A percentile compares a stretch with the other conserved stretches of the same genome.
Conservation (phyloP, 2,113 vertebrate species). For the Actenoides hombroni region DNA sequence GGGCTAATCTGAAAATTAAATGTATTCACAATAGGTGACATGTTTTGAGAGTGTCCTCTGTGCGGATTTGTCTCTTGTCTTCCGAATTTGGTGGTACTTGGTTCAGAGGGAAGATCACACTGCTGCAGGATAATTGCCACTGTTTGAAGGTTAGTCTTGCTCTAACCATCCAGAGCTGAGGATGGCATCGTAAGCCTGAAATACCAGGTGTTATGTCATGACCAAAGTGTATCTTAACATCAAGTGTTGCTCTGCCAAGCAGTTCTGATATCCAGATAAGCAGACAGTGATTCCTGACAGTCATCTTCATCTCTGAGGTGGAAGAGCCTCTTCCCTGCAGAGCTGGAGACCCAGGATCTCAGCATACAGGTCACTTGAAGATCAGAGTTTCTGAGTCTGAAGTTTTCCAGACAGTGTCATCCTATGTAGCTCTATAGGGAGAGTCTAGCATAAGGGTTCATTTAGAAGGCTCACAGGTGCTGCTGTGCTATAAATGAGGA, state of each 20-base stretch:
- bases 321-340: not conserved
- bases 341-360: not conserved
- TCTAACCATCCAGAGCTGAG: not conserved
- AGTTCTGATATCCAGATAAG: not conserved
- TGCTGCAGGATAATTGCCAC: not conserved
- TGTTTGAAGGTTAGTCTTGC: not conserved
- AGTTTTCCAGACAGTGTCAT: not conserved
- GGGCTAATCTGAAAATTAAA: not conserved
- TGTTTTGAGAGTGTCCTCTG: not conserved
- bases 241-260: accelerated
- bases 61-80: not conserved
- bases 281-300: not conserved
- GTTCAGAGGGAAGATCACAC: not conserved
- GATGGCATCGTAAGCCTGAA: not conserved
- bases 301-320: not conserved
- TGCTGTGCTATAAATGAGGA: not conserved
- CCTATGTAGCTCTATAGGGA: not conserved
- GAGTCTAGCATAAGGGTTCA: not conserved
- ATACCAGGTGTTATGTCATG: accelerated
- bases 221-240: not conserved
- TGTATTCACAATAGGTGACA: not conserved
- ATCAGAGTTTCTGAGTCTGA: not conserved
- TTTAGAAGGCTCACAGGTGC: not conserved
- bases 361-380: not conserved
- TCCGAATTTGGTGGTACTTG: not conserved